Evolutionary conservation across 2,797 vertebrate species (phyloP).

Genomic region (Nannoperca obscura): DNA sequence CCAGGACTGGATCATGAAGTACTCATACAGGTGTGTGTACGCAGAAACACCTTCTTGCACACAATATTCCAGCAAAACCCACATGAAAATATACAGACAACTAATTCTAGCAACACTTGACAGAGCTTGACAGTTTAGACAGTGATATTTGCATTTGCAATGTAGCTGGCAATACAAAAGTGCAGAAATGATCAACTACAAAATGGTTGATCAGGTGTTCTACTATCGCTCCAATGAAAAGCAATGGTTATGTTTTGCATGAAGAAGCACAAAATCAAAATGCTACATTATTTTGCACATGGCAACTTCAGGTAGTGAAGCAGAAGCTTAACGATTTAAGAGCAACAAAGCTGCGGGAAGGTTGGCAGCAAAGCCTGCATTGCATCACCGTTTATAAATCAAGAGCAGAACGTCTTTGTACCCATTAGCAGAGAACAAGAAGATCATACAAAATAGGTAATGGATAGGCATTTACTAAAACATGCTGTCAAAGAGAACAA

Average conservation of each 20-base stretch:
- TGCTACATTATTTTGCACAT: slow-evolving; percentile 55
- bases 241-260: slow-evolving; percentile 74
- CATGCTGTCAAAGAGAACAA: neutral
- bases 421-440: slow-evolving; percentile 33
- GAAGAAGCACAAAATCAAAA: slow-evolving; percentile 72
- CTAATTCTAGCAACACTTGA: slow-evolving; percentile 51
- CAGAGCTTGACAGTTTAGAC: slow-evolving; percentile 58
- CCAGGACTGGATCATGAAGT: slow-evolving; percentile 52
- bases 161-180: slow-evolving; percentile 94
- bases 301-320: slow-evolving; percentile 55
- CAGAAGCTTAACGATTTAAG: slow-evolving; percentile 58
- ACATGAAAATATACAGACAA: slow-evolving; percentile 54
- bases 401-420: slow-evolving; percentile 30
- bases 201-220: slow-evolving; percentile 70
- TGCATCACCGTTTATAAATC: slow-evolving; percentile 48
- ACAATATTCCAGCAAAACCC: slow-evolving; percentile 61
- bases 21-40: slow-evolving; percentile 48
- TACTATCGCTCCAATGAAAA: slow-evolving; percentile 66
- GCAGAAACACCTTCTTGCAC: slow-evolving; percentile 41
- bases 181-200: slow-evolving; percentile 71
- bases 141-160: slow-evolving; percentile 88
- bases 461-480: slow-evolving; percentile 26
- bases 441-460: slow-evolving; percentile 58
- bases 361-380: slow-evolving; percentile 60
- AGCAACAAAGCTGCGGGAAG: slow-evolving; percentile 68